phyloP scores from a whole-genome alignment of 1,140 invertebrate genomes.

The Sycobia sp. region DNA sequence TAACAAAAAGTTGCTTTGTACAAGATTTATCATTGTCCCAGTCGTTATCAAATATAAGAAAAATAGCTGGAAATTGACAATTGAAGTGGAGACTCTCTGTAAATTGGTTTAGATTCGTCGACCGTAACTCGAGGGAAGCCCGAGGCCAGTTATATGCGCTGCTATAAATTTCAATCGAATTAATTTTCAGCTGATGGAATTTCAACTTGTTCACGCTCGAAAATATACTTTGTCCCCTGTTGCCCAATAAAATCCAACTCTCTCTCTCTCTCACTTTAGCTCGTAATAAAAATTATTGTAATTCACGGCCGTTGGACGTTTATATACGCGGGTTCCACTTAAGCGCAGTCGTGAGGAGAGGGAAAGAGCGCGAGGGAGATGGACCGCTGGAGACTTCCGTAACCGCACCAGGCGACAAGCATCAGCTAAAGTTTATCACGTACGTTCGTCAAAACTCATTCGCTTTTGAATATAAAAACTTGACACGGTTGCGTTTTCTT shows the following conservation, averaged over 20 bases:
- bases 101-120: conserved; percentile 14
- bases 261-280: not conserved
- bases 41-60: too few species aligned
- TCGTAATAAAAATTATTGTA: too few species aligned
- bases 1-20: too few species aligned
- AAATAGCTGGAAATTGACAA: not conserved
- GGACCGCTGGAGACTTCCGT: too few species aligned
- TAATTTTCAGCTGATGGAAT: conserved; percentile 24
- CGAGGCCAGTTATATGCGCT: conserved; percentile 11
- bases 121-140: not conserved
- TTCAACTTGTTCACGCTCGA: not conserved
- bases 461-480: not conserved
- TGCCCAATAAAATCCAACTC: not conserved
- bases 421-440: not conserved
- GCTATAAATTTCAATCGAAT: conserved; percentile 31
- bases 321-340: too few species aligned
- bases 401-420: not conserved
- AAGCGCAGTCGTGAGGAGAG: conserved; percentile 17
- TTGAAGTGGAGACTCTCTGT: not conserved
- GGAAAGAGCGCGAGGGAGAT: too few species aligned
- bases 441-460: conserved; percentile 8
- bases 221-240: not conserved
- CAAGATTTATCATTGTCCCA: too few species aligned
- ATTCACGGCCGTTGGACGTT: conserved; percentile 1
- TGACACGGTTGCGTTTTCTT: not conserved